Evolutionary conservation across 2,888 invertebrate species (phyloP), one percentile per base, ranked within the genome.

Genomic region (Anorthoa munda): DNA sequence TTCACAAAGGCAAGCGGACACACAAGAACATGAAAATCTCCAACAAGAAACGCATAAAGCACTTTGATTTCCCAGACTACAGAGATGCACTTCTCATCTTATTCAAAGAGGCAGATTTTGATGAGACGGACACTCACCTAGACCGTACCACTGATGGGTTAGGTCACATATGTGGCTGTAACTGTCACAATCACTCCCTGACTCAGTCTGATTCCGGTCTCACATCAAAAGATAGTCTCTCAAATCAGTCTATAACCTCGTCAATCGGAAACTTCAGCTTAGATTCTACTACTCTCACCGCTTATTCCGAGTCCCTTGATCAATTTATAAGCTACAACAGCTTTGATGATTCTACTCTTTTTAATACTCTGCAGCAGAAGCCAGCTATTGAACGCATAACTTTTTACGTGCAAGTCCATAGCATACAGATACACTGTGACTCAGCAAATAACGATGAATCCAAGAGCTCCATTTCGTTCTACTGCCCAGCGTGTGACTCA

Each of bases 361-460:
- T 92, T 64, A 90, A 80, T 53, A 90, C 91, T 0, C 45, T 96
- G 2, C 90, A 95, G 0, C 94, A 95, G 68, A 95, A 94, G 76
- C 88, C 95, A 12, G 94, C 96, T 0, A 93, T 95, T 2, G 96
- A 96, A 82, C 90, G 96, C 0, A 94, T 96, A 15, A 95, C 93
- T 0, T 96, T 96, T 87, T 96, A 96, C 15, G 92, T 96, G 0
- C 94, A 95, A 92, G 96, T 94, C 0, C 96, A 96, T 69, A 94
- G 94, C 61, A 93, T 96, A 13, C 93, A 96, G 75, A 73, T 96
- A 0, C 92, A 89, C 46, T 92, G 91, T 56, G 93, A 93, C 9
- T n/a, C 72, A 0, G 45, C 78, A 0, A 90, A 92, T 0, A 67
- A 90, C 0, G 89, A 77, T 68, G 93, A 94, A 68, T 85, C 90